Base-by-base conservation (phyloP, 2,888 invertebrate species). In the Scaptomyza flava region DNA sequence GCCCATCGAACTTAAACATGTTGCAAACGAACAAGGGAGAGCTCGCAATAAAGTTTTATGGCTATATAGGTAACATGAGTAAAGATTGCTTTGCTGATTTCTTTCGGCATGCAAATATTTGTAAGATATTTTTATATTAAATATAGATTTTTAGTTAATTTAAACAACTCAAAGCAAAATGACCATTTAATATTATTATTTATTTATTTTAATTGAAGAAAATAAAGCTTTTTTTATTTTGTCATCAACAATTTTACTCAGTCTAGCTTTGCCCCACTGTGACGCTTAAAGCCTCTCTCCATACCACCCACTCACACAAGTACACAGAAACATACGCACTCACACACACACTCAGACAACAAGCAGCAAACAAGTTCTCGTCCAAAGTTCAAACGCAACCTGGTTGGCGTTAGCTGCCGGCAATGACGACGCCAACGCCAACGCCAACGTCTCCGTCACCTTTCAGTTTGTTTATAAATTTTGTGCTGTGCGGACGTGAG, bases 401-500 rank as follows among this genome's bases (percentile, higher is more conserved):
- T 58, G 73, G 79, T 76, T 69, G 61, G 31, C 63, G 69, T 69
- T 78, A 69, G 60, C 69, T 69, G 76, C 76, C 76, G 76, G 76
- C 65, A 69, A 60, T 60, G 62, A 60, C 69, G 48, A 59, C 74
- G 74, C 20, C 17, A 27, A 41, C 50, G 58, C 30, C 56, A 43
- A 46, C 58, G 64, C 23, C 61, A 27, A 47, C 65, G 48, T 20
- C 41, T 31, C 31, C 34, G 70, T 34, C 33, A n/a, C 33, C 23
- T 36, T 58, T 67, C 68, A 78, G 83, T 83, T 83, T 83, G 83
- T 87, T 83, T 87, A 82, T 78, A 70, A 80, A 87, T 80, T 68
- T 73, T 72, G 75, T 73, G 72, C 68, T 52, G 80, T 68, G 53
- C 75, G 70, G 80, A 77, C 62, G 83, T 67, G 33, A 50, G 62